Base-by-base conservation (phyloP, 1,140 invertebrate species). In the Caenorhabditis inopinata region DNA sequence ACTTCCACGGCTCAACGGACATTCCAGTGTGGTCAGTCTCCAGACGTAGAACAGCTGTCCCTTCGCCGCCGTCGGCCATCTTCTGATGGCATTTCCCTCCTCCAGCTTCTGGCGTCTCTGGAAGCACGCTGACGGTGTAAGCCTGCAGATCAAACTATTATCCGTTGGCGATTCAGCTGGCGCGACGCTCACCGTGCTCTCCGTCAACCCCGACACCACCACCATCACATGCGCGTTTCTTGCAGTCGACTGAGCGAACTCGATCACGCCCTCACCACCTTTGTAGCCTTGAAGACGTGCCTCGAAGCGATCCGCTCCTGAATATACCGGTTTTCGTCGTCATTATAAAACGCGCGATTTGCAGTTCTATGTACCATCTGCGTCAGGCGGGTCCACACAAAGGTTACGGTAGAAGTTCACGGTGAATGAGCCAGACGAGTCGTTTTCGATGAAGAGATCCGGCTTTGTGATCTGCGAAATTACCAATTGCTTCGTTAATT, bases 381-480 rank as follows among this genome's bases (percentile, higher is more conserved):
- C 11, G 38, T 75, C 74, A 32, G 74, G 74, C 11, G 74, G 74
- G 32, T 75, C 74, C 12, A 49, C 74, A 49, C 74, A 75, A 49
- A 75, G 32, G 32, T 75, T 75, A 7, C 74, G 45, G 45, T 47
- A 75, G 16, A 48, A 75, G 25, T 47, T 48, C 42, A 75, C 74
- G 16, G 74, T 75, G 18, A 75, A 75, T 2, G 74, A 29, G 5
- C 47, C 45, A 35, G 45, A 27, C 27, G 74, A 35, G 21, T 75
- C 74, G 21, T 75, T 75, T 35, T 75, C 74, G 16, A 75, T 51
- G 47, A 75, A 75, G 12, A 75, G 25, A 49, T 75, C 74, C 1
- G 74, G 74, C 38, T 51, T 38, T 18, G 74, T 75, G 6, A 48
- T 32, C 74, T 75, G 25, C 16, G 12, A 48, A 7, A 18, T 25